Conservation (phyloP, 2,113 vertebrate species). For the Fregetta grallaria region DNA sequence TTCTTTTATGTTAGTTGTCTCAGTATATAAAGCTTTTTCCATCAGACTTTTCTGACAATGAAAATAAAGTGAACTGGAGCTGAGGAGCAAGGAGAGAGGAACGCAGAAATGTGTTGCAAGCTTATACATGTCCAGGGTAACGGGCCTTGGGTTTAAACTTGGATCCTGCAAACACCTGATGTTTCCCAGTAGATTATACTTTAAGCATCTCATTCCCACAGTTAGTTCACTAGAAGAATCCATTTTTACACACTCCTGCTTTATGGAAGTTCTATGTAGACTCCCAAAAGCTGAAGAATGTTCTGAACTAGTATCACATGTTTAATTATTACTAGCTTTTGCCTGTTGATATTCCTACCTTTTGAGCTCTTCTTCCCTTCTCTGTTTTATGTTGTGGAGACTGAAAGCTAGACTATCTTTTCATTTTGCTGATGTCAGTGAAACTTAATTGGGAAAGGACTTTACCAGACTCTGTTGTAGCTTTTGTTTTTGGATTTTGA, state of each 20-base stretch:
- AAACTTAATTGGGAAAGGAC: not conserved
- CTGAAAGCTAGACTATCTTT: not conserved
- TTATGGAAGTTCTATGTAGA: not conserved
- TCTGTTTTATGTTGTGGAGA: not conserved
- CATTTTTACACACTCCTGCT: not conserved
- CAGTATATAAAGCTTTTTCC: not conserved
- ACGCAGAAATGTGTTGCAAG: not conserved
- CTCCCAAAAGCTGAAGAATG: not conserved
- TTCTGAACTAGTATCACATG: not conserved
- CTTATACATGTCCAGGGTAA: not conserved
- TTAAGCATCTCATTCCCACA: not conserved
- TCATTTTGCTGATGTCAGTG: not conserved
- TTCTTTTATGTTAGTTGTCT: not conserved
- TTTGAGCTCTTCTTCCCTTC: not conserved
- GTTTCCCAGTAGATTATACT: not conserved
- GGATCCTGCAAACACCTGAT: not conserved
- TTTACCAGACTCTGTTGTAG: not conserved
- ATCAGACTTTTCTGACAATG: not conserved
- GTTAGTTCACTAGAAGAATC: not conserved
- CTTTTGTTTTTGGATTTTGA: not conserved
- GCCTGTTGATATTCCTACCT: not conserved
- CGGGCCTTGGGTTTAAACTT: not conserved
- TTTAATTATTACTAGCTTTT: not conserved
- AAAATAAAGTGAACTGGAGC: not conserved
- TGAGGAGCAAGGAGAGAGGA: not conserved